phyloP scores from a whole-genome alignment of 2,113 vertebrate species.

The Isichthys henryi region DNA sequence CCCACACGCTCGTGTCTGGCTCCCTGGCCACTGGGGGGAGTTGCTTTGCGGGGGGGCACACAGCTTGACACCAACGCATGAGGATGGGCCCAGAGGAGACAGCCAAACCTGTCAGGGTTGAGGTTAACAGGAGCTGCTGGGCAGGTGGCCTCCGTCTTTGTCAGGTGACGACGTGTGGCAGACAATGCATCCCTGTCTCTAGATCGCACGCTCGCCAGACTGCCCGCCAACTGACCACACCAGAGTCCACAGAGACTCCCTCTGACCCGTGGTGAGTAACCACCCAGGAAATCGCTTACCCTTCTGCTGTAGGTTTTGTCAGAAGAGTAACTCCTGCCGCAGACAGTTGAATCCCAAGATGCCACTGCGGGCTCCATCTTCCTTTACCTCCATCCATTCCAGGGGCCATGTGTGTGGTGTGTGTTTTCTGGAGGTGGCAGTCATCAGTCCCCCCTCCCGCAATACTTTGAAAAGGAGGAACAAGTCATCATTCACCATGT shows the following conservation, averaged over 20 bases:
- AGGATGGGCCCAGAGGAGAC: conserved; percentile 26
- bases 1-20: conserved; percentile 10
- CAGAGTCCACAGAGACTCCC: not conserved
- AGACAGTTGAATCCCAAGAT: too few relatives aligned
- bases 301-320: not conserved
- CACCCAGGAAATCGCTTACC: not conserved
- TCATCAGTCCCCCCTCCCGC: not conserved
- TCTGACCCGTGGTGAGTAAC: not conserved
- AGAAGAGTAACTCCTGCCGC: not conserved
- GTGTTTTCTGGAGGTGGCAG: not conserved
- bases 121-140: not conserved
- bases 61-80: conserved; percentile 25
- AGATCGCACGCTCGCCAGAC: not conserved
- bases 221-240: not conserved
- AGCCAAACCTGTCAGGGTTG: conserved; percentile 27
- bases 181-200: not conserved
- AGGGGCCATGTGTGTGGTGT: not conserved
- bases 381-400: not conserved
- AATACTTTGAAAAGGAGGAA: not conserved
- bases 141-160: not conserved
- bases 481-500: not conserved
- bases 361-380: not conserved
- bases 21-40: not conserved
- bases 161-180: not conserved
- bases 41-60: conserved; percentile 29